Evolutionary conservation across 2,113 vertebrate species (phyloP).

Genomic region (Pelecanoides urinatrix): DNA sequence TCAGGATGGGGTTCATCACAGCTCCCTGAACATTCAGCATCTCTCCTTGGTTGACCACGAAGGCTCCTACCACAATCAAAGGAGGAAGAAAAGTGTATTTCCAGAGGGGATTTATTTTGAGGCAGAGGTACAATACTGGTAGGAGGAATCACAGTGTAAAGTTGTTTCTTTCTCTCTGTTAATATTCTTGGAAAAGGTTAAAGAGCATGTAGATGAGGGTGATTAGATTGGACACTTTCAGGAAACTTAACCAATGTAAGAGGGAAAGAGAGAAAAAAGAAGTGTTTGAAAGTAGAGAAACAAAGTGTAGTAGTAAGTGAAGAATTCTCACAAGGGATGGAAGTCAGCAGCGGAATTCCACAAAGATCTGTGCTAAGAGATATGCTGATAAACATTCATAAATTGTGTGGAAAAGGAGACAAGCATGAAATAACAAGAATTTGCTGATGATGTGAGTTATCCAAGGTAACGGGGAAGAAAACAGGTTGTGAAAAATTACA

Average conservation of each 20-base stretch:
- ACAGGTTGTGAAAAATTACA: not conserved
- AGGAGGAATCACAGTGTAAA: not conserved
- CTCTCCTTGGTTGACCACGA: not conserved
- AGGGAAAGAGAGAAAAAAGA: not conserved
- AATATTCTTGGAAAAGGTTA: not conserved
- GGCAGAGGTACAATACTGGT: not conserved
- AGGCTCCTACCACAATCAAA: not conserved
- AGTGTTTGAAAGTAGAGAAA: not conserved
- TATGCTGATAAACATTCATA: not conserved
- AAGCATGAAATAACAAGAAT: not conserved
- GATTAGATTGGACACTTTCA: not conserved
- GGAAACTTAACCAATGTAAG: not conserved
- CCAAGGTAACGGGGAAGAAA: not conserved
- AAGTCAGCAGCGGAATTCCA: not conserved
- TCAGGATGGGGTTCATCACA: not conserved
- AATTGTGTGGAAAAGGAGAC: not conserved
- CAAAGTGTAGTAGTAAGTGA: not conserved
- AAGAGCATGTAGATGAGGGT: not conserved
- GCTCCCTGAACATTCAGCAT: not conserved
- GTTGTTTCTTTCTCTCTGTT: not conserved
- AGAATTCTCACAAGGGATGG: not conserved
- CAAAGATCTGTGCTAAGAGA: not conserved
- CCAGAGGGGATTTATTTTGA: not conserved
- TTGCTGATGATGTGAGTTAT: not conserved
- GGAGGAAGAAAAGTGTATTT: not conserved